A percentile compares a stretch with the other conserved stretches of the same genome.
Evolutionary conservation across 2,888 invertebrate species (phyloP).

Genomic region (Heteropelma amictum): DNA sequence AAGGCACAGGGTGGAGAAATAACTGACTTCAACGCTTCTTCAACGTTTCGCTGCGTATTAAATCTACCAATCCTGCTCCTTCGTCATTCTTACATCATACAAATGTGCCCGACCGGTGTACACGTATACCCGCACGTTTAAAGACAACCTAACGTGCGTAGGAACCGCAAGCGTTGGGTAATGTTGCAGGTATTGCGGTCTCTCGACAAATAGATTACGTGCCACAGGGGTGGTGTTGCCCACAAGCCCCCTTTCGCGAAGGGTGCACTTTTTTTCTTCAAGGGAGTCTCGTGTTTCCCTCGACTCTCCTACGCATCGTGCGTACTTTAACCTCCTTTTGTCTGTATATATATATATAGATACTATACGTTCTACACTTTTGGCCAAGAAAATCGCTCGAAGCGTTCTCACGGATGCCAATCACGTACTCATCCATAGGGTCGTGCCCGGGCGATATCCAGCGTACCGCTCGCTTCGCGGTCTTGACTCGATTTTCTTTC

Average conservation of each 20-base stretch:
- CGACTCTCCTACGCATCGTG: constrained; percentile 11
- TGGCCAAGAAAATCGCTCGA: constrained; percentile 43
- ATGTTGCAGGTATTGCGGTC: constrained; percentile 69
- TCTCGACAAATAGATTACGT: constrained; percentile 78
- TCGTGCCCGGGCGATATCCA: constrained; percentile 26
- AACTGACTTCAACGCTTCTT: too few species aligned
- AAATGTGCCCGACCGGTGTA: constrained; percentile 15
- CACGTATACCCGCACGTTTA: constrained; percentile 42
- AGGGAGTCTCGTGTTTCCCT: constrained; percentile 39
- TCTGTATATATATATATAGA: constrained; percentile 15
- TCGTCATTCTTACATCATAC: constrained; percentile 42
- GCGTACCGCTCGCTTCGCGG: constrained; percentile 33
- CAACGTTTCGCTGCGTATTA: constrained; percentile 20
- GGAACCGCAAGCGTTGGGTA: constrained; percentile 53
- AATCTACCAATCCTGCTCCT: constrained; percentile 15
- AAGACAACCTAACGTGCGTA: constrained; percentile 51
- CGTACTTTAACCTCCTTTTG: not conserved
- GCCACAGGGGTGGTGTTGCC: constrained; percentile 63
- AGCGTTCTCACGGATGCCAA: constrained; percentile 72
- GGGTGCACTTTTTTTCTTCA: constrained; percentile 58
- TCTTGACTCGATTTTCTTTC: constrained; percentile 32
- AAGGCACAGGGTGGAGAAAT: too few species aligned
- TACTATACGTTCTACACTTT: constrained; percentile 45
- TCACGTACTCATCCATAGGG: constrained; percentile 77
- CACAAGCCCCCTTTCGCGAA: constrained; percentile 55